Evolutionary conservation across 1,140 invertebrate species (phyloP).

Genomic region (Meloidogyne chitwoodi): DNA sequence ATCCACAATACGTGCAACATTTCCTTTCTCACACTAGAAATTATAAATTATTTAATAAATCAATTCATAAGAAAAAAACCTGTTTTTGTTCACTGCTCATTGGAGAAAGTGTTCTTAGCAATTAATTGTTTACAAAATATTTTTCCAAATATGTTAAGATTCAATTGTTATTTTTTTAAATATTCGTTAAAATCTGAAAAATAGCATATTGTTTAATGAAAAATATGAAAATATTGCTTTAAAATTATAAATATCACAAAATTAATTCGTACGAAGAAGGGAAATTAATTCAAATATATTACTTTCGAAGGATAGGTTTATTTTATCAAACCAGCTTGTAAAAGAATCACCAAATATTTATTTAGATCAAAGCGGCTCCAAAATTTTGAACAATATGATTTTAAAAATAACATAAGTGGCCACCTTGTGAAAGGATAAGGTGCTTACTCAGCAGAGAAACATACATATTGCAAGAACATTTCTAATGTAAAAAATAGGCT

Average conservation of each 20-base stretch:
- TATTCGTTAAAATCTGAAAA: not conserved
- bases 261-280: too few species aligned
- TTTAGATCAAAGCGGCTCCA: not conserved
- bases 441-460: not conserved
- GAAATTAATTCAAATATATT: too few species aligned
- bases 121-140: not conserved
- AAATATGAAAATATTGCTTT: too few species aligned
- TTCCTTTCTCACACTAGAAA: conserved; percentile 17
- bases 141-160: not conserved
- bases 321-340: too few species aligned
- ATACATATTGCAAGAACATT: not conserved
- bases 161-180: not conserved
- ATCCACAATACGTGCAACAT: conserved; percentile 20
- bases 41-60: not conserved
- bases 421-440: not conserved
- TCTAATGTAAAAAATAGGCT: not conserved
- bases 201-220: not conserved
- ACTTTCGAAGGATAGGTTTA: too few species aligned
- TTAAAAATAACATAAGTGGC: not conserved
- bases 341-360: too few species aligned
- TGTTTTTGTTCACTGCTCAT: not conserved
- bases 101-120: not conserved
- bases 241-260: too few species aligned
- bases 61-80: not conserved
- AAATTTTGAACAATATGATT: not conserved